Evolutionary conservation across 2,113 vertebrate species (phyloP).

Genomic region (Rhombomys opimus): DNA sequence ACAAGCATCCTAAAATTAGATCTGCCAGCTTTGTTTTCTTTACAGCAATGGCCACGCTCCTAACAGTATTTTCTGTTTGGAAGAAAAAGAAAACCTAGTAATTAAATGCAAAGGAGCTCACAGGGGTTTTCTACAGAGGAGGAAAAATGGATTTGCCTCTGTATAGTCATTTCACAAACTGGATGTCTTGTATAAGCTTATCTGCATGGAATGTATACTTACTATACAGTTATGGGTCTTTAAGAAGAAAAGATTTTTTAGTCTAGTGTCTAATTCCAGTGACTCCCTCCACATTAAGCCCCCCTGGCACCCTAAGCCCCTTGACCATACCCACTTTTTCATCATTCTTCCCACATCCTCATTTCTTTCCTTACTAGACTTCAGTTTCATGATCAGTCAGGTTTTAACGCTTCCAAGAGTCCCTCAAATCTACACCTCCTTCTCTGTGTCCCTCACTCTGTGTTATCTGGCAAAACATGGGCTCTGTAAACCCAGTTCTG

Average conservation of each 20-base stretch:
- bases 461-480: not conserved
- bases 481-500: not conserved
- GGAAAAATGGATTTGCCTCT: slow-evolving; percentile 13
- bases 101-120: slow-evolving; percentile 53
- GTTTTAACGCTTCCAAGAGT: not conserved
- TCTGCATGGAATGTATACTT: not conserved
- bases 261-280: not conserved
- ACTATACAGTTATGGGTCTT: not conserved
- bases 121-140: not conserved
- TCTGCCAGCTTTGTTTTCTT: slow-evolving; percentile 68
- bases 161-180: slow-evolving; percentile 32
- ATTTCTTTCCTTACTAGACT: not conserved
- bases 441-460: not conserved
- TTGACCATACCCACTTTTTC: not conserved
- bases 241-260: slow-evolving; percentile 15
- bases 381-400: not conserved
- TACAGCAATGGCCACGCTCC: slow-evolving; percentile 47
- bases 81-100: slow-evolving; percentile 64
- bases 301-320: not conserved
- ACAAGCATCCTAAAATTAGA: slow-evolving; percentile 74
- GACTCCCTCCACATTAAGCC: not conserved
- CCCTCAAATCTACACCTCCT: not conserved
- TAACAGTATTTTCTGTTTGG: slow-evolving; percentile 52
- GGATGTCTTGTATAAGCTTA: slow-evolving; percentile 32
- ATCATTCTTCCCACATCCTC: not conserved